Base-by-base conservation (phyloP, 2,888 invertebrate species). In the Blera fallax region DNA sequence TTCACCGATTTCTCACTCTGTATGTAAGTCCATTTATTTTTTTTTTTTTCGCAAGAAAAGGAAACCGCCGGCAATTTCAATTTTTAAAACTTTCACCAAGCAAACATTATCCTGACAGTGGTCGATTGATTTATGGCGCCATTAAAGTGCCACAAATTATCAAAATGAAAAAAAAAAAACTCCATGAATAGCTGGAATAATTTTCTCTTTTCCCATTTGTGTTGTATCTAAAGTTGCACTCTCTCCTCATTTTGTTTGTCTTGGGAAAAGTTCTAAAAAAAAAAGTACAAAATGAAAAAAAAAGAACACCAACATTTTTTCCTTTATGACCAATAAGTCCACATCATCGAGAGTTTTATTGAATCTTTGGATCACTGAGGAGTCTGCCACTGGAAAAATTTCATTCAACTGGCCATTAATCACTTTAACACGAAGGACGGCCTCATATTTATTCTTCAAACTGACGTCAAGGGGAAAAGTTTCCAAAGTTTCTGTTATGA, bases 61-160 rank as follows among this genome's bases (percentile, higher is more conserved):
- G 16, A 58, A 37, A 40, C 8, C 21, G 48, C 18, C 14, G 27
- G 29, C 48, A 50, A 60, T 69, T 78, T 79, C 27, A 56, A 48
- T 72, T 79, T 79, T 64, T 48, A 10, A 64, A 79, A 79, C 64
- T 65, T 79, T 72, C 56, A 40, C 50, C 64, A 45, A 72, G 62
- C 56, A 79, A 72, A 79, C 72, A 65, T 72, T 72, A 58, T 65
- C 27, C 70, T 64, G 79, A 43, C 62, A 72, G 64, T 56, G 64
- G 56, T 29, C 64, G 72, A 79, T 79, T 79, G 79, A 79, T 79
- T 79, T 79, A 79, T 79, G 64, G 52, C 56, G 29, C 79, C 72
- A 79, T 79, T 79, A 72, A 79, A 79, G 56, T 79, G 72, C 58
- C 79, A 78, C 79, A 79, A 72, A 79, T 79, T 79, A 72, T 64